Conservation (phyloP, 2,113 vertebrate species). For the Myxocyprinus asiaticus region DNA sequence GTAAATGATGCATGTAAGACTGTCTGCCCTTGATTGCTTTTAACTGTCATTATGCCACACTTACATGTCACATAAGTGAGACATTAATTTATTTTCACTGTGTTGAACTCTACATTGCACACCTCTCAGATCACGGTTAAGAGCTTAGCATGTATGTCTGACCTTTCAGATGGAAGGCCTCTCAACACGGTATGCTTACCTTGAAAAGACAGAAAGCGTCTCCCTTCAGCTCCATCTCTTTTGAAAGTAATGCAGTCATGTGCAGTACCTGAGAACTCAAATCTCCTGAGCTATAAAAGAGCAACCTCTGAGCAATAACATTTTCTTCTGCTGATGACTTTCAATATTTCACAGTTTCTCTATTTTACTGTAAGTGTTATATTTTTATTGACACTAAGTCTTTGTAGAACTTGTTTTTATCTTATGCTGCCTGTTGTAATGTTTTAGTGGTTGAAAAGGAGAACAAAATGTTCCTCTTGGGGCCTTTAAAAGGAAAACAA, state of each 20-base stretch:
- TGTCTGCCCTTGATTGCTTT: slow-evolving; percentile 7
- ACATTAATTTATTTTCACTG: background rate
- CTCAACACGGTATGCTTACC: background rate
- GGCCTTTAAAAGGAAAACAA: background rate
- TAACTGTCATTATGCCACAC: slow-evolving; percentile 2
- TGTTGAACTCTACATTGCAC: background rate
- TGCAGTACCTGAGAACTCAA: too few relatives aligned
- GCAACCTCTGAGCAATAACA: too few relatives aligned
- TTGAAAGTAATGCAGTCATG: background rate
- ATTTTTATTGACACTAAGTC: background rate
- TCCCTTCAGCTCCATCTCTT: background rate
- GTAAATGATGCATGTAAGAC: background rate
- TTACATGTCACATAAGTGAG: background rate
- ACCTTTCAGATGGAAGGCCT: background rate
- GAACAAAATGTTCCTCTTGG: background rate
- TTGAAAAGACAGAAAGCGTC: too few relatives aligned
- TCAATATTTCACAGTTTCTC: background rate
- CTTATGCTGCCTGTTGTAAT: background rate
- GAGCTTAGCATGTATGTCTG: background rate
- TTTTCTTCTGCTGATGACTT: background rate
- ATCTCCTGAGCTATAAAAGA: too few relatives aligned
- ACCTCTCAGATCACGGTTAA: background rate
- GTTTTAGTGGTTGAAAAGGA: background rate
- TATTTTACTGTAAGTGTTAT: background rate
- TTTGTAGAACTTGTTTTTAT: background rate